Percentiles rank a stretch among this genome's conserved stretches.
These are phyloP conservation scores for Rhincodon typus DNA, from an alignment of 2,797 vertebrate genomes.

Conservation along the genomic window DNA sequence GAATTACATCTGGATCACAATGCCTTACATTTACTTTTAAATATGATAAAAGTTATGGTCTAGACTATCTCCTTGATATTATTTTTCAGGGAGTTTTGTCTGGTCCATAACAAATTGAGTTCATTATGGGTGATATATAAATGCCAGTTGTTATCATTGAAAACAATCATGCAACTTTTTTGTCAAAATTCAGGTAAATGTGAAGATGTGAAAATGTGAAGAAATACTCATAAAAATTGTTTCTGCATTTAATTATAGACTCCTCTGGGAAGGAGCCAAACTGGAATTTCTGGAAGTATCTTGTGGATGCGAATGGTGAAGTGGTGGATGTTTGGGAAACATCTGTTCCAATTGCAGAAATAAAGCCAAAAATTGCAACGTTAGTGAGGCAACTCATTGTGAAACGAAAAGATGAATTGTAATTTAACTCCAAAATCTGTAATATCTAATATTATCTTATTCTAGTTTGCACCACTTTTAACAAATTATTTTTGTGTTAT, in stretches of 20 bases:
- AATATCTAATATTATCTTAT: neutral
- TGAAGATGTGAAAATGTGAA: neutral
- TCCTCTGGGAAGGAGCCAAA: conserved; percentile 78
- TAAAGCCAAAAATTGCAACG: conserved; percentile 71
- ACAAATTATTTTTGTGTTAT: neutral
- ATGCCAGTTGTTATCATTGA: neutral
- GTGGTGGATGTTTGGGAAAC: conserved; percentile 83
- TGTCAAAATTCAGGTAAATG: neutral
- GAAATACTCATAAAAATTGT: too few species aligned
- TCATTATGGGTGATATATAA: neutral
- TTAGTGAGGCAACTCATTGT: conserved; percentile 86
- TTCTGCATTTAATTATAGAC: conserved; percentile 54
- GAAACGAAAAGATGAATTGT: conserved; percentile 84
- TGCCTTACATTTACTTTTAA: too few species aligned
- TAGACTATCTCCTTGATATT: too few species aligned
- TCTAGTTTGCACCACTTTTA: neutral
- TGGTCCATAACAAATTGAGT: neutral
- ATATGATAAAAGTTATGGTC: too few species aligned
- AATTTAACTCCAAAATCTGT: conserved; percentile 42
- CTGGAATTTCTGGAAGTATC: conserved; percentile 98
- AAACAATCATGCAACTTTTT: neutral
- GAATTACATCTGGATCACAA: too few species aligned
- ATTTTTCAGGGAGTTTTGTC: too few species aligned
- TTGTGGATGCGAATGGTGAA: conserved; percentile 78
- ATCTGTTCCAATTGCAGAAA: conserved; percentile 70